Conservation (phyloP, 2,797 vertebrate genomes). For the Sebastiscus tertius region DNA sequence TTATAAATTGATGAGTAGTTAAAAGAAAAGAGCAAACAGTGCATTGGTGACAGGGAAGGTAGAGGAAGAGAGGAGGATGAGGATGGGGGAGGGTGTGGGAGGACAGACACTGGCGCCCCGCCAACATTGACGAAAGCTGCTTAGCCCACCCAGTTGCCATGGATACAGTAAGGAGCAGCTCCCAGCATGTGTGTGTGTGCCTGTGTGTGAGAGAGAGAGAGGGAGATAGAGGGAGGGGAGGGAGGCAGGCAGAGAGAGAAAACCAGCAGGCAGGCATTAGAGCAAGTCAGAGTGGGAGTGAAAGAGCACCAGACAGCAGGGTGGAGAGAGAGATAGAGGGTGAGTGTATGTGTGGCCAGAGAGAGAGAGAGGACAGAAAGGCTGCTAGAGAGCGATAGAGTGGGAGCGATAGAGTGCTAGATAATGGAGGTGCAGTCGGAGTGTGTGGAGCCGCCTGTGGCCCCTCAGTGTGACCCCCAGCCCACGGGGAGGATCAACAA, state of each 20-base stretch:
- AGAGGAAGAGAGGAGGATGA: slow-evolving; percentile 60
- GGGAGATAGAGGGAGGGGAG: slow-evolving; percentile 28
- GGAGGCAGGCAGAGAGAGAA: slow-evolving; percentile 73
- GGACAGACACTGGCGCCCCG: slow-evolving; percentile 84
- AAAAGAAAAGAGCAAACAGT: slow-evolving; percentile 55
- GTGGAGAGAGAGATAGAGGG: slow-evolving; percentile 56
- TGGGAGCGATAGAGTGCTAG: slow-evolving; percentile 65
- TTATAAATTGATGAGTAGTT: slow-evolving; percentile 52
- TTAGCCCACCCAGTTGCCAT: slow-evolving; percentile 89
- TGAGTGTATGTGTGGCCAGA: slow-evolving; percentile 61
- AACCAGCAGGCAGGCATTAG: slow-evolving; percentile 76
- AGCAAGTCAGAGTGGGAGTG: slow-evolving; percentile 76
- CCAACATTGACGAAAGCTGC: slow-evolving; percentile 90
- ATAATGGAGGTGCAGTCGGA: slow-evolving; percentile 94
- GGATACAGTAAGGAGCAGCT: slow-evolving; percentile 84
- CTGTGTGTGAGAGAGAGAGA: slow-evolving; percentile 58
- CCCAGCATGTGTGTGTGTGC: slow-evolving; percentile 60
- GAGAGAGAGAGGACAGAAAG: slow-evolving; percentile 55
- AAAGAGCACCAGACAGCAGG: slow-evolving; percentile 73
- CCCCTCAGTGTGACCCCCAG: slow-evolving; percentile 91
- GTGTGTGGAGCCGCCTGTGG: slow-evolving; percentile 86
- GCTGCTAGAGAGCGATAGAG: slow-evolving; percentile 55
- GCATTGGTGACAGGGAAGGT: slow-evolving; percentile 64
- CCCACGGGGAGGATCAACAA: slow-evolving; percentile 96
- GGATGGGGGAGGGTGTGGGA: slow-evolving; percentile 74